These are phyloP conservation scores for Bombus pyrosoma DNA, from an alignment of 1,140 invertebrate genomes.

Conservation along the genomic window DNA sequence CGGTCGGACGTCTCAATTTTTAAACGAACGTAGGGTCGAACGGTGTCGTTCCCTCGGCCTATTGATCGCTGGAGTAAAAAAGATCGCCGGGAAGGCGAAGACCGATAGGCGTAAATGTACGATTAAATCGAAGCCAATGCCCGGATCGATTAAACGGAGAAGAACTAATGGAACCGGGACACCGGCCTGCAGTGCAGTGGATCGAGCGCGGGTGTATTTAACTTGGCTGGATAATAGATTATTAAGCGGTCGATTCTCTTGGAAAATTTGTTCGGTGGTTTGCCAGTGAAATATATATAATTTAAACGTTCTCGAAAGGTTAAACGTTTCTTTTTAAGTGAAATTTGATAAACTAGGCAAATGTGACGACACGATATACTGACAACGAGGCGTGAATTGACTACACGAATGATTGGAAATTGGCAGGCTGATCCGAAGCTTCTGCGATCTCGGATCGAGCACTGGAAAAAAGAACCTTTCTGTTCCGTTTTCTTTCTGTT, in stretches of 20 bases:
- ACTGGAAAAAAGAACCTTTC: slow-evolving; percentile 35
- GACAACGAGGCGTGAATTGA: slow-evolving; percentile 22
- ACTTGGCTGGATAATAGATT: slow-evolving; percentile 10
- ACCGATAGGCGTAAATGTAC: slow-evolving; percentile 16
- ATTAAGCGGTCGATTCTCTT: background rate
- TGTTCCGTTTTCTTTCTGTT: background rate
- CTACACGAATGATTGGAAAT: background rate
- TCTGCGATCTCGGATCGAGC: slow-evolving; percentile 4
- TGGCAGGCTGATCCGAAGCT: no score
- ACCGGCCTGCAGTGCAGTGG: background rate
- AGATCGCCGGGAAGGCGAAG: background rate
- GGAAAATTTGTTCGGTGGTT: background rate
- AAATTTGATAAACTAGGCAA: slow-evolving; percentile 4
- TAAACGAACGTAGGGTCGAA: background rate
- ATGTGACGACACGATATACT: slow-evolving; percentile 26
- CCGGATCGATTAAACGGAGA: slow-evolving; percentile 23
- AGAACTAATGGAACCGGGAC: background rate
- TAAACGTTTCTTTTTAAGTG: slow-evolving; percentile 10
- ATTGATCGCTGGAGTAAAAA: background rate
- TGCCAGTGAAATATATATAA: background rate
- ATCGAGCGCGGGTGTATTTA: background rate
- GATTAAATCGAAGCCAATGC: slow-evolving; percentile 24
- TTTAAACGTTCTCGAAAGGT: no score
- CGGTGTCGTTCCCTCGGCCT: background rate
- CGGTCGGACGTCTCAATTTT: slow-evolving; percentile 22